Evolutionary conservation across 2,113 vertebrate species (phyloP).

Genomic region (Dicerorhinus sumatrensis): DNA sequence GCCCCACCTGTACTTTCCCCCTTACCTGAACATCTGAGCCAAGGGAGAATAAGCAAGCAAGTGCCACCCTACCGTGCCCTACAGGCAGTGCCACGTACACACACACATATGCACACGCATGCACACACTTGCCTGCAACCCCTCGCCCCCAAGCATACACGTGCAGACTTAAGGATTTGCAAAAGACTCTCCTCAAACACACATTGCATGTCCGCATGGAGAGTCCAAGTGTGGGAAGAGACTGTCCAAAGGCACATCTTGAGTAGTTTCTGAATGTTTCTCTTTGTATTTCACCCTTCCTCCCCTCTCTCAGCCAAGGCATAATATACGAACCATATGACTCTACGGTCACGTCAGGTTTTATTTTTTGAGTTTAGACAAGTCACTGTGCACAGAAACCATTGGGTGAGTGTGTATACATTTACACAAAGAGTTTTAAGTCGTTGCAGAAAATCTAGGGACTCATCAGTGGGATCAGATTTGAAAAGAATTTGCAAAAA

Average conservation of each 20-base stretch:
- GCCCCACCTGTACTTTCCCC: not conserved
- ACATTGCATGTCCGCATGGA: fast-evolving
- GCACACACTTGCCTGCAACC: fast-evolving
- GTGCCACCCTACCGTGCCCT: not conserved
- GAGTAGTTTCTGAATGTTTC: too few relatives aligned
- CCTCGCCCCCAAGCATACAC: fast-evolving
- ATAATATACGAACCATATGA: fast-evolving
- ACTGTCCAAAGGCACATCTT: too few relatives aligned
- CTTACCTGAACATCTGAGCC: not conserved
- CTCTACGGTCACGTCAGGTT: not conserved
- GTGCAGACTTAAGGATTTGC: not conserved
- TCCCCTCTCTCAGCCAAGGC: not conserved
- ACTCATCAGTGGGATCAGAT: not conserved
- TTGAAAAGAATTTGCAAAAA: not conserved
- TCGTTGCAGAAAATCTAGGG: not conserved
- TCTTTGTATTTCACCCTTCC: not conserved
- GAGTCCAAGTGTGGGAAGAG: not conserved
- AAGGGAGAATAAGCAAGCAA: not conserved
- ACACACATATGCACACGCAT: fast-evolving
- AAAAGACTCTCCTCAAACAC: not conserved
- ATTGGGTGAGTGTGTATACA: not conserved
- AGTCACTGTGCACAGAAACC: not conserved
- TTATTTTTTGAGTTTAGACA: not conserved
- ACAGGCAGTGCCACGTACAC: not conserved
- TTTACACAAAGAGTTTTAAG: not conserved